Percentiles rank a stretch among this genome's conserved stretches.
Conservation (phyloP, 1,140 invertebrate genomes). For the Dermatophagoides farinae region DNA sequence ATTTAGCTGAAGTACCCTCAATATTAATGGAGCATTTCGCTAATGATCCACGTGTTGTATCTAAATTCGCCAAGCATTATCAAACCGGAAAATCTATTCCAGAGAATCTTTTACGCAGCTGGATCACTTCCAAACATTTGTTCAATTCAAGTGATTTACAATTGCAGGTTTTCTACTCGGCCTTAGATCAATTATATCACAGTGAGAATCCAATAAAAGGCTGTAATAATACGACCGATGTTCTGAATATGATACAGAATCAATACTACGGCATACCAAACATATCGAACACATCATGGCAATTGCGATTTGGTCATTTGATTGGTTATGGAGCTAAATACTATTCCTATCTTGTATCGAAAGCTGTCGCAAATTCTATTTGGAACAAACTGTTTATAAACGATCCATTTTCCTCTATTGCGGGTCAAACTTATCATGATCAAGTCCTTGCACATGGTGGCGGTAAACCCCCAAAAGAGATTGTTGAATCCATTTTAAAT, state of each 20-base stretch:
- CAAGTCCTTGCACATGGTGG: constrained; percentile 72
- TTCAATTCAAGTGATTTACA: constrained; percentile 79
- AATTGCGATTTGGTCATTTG: constrained; percentile 82
- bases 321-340: constrained; percentile 96
- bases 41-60: constrained; percentile 59
- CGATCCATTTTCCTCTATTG: constrained; percentile 52
- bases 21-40: constrained; percentile 97
- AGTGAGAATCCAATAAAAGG: constrained; percentile 31
- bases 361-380: constrained; percentile 73
- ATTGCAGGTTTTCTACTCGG: constrained; percentile 67
- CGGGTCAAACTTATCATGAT: constrained; percentile 51
- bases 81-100: constrained; percentile 66
- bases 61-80: constrained; percentile 71
- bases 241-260: constrained; percentile 55
- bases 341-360: constrained; percentile 86
- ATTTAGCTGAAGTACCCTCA: constrained; percentile 95
- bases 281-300: constrained; percentile 78
- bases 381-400: constrained; percentile 70
- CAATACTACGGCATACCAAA: constrained; percentile 68
- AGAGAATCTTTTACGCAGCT: constrained; percentile 44
- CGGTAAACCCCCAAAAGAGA: constrained; percentile 46
- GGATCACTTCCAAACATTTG: constrained; percentile 59
- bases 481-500: constrained; percentile 33
- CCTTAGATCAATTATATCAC: constrained; percentile 74
- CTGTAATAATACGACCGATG: constrained; percentile 38